Percentiles rank a stretch among this genome's conserved stretches.
These are phyloP conservation scores for Meloe dianella DNA, from an alignment of 2,888 invertebrate species.

Conservation along the genomic window DNA sequence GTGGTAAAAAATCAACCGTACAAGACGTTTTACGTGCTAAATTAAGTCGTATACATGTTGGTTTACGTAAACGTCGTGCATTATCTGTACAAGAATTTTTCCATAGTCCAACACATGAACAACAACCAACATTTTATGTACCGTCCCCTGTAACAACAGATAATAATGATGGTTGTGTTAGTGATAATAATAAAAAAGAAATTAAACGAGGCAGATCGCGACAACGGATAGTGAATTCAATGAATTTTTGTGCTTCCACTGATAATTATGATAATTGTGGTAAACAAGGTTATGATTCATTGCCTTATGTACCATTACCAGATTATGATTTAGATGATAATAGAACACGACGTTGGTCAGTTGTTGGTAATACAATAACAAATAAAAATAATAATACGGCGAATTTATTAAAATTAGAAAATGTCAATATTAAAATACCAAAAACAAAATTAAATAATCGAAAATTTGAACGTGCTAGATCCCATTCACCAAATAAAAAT, in stretches of 20 bases:
- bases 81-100: slow-evolving; percentile 74
- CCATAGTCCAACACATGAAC: slow-evolving; percentile 55
- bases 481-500: slow-evolving; percentile 56
- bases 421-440: slow-evolving; percentile 53
- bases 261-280: slow-evolving; percentile 55
- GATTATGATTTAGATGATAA: slow-evolving; percentile 54
- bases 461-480: slow-evolving; percentile 54
- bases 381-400: slow-evolving; percentile 33
- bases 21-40: slow-evolving; percentile 71
- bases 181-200: slow-evolving; percentile 28
- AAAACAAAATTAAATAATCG: slow-evolving; percentile 51
- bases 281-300: slow-evolving; percentile 51
- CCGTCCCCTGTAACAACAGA: slow-evolving; percentile 63
- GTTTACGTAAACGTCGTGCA: slow-evolving; percentile 69
- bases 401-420: slow-evolving; percentile 42
- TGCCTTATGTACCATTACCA: slow-evolving; percentile 57
- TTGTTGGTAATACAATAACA: slow-evolving; percentile 49
- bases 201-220: slow-evolving; percentile 45
- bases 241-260: slow-evolving; percentile 39
- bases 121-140: slow-evolving; percentile 71
- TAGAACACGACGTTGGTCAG: slow-evolving; percentile 51
- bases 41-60: slow-evolving; percentile 73
- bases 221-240: slow-evolving; percentile 42
- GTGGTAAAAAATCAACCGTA: slow-evolving; percentile 62
- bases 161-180: slow-evolving; percentile 25